Conservation (phyloP, 2,888 invertebrate species). For the Drosophila colorata region DNA sequence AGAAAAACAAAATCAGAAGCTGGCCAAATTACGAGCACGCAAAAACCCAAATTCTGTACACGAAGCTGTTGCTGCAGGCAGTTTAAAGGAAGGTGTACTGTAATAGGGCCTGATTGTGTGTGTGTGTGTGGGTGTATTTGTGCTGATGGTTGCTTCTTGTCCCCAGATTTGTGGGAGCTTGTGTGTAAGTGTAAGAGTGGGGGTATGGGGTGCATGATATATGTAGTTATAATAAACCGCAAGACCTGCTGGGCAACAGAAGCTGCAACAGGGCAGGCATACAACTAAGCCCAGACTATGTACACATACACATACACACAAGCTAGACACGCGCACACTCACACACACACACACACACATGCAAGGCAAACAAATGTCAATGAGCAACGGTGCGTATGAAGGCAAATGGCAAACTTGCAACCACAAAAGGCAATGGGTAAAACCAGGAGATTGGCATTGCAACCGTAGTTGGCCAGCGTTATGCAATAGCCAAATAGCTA, state of each 20-base stretch:
- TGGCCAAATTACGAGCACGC: constrained; percentile 26
- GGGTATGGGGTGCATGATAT: constrained; percentile 64
- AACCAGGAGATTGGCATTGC: constrained; percentile 15
- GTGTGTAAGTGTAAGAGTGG: constrained; percentile 24
- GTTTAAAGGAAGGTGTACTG: constrained; percentile 13
- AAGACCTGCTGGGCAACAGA: constrained; percentile 67
- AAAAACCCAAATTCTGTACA: constrained; percentile 54
- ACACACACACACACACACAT: constrained; percentile 17
- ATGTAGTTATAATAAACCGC: constrained; percentile 79
- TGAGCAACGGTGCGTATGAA: constrained; percentile 72
- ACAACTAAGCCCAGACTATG: constrained; percentile 22
- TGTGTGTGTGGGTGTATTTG: constrained; percentile 5
- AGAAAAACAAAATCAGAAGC: constrained; percentile 32
- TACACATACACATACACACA: constrained; percentile 7
- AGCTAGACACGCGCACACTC: constrained; percentile 7
- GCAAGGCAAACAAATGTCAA: constrained; percentile 62
- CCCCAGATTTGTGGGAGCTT: not conserved
- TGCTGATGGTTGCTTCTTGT: constrained; percentile 6
- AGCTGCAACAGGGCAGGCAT: constrained; percentile 33
- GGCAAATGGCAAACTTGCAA: constrained; percentile 69
- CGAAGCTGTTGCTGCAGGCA: constrained; percentile 44
- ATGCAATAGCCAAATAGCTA: constrained; percentile 25
- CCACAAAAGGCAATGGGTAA: constrained; percentile 57
- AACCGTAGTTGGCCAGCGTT: constrained; percentile 14
- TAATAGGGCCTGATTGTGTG: constrained; percentile 10